These are phyloP conservation scores for Hirtodrosophila cameraria DNA, from an alignment of 2,888 invertebrate genomes.

Conservation along the genomic window DNA sequence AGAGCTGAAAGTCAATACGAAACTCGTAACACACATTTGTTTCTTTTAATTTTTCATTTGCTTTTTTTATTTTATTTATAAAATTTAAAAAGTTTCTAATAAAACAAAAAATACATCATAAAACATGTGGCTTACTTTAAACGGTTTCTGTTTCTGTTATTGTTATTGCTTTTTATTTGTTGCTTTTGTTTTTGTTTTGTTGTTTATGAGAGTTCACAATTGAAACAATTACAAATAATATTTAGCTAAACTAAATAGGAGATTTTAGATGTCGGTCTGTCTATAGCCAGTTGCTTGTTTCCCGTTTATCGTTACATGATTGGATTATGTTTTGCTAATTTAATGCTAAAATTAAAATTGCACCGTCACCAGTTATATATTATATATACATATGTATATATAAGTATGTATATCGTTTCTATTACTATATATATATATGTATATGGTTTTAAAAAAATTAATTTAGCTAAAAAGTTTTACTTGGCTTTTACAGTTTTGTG, in stretches of 20 bases:
- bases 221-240: conserved; percentile 60
- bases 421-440: conserved; percentile 52
- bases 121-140: conserved; percentile 57
- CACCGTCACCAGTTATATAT: conserved; percentile 77
- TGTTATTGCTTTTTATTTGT: conserved; percentile 22
- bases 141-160: conserved; percentile 31
- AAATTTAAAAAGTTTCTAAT: conserved; percentile 75
- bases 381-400: conserved; percentile 45
- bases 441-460: conserved; percentile 65
- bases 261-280: conserved; percentile 43
- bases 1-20: neutral
- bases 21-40: neutral
- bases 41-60: conserved; percentile 46
- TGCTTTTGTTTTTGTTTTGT: conserved; percentile 23
- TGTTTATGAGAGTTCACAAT: conserved; percentile 51
- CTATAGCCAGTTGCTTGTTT: conserved; percentile 16
- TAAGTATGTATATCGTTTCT: conserved; percentile 23
- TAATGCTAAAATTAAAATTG: conserved; percentile 77
- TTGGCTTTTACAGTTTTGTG: conserved; percentile 60
- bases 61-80: conserved; percentile 66
- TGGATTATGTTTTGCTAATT: conserved; percentile 54
- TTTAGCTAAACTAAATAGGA: conserved; percentile 63
- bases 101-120: conserved; percentile 63
- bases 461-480: conserved; percentile 79
- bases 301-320: conserved; percentile 33